A percentile compares a stretch with the other conserved stretches of the same genome.
Evolutionary conservation across 2,113 vertebrate genomes (phyloP).

Genomic region (Tetrax tetrax): DNA sequence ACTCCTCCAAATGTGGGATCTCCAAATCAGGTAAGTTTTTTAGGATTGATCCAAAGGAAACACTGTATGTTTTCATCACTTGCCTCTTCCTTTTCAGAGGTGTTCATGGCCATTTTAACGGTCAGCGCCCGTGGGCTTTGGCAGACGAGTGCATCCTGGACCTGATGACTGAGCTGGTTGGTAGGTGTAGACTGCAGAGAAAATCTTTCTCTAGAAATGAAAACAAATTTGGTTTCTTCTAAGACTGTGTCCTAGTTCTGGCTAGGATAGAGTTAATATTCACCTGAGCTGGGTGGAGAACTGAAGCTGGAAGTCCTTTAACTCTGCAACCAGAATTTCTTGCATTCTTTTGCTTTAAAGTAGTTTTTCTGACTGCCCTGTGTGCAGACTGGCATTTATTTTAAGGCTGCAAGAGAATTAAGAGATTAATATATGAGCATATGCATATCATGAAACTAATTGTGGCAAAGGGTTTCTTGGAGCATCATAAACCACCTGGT

Average conservation of each 20-base stretch:
- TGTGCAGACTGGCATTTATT: background rate
- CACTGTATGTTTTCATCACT: background rate
- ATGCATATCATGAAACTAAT: background rate
- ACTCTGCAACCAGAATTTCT: background rate
- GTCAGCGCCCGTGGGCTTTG: slow-evolving; percentile 86
- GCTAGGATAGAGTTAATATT: no score
- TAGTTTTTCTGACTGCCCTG: background rate
- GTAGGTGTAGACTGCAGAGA: slow-evolving; percentile 71
- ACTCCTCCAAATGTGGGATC: background rate
- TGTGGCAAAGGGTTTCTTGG: slow-evolving; percentile 1
- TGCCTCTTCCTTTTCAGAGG: slow-evolving; percentile 77
- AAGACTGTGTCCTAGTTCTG: no score
- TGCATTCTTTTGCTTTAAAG: background rate
- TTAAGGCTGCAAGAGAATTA: background rate
- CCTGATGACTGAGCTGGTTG: slow-evolving; percentile 86
- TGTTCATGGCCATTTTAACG: slow-evolving; percentile 83
- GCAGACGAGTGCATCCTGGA: slow-evolving; percentile 85
- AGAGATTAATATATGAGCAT: background rate
- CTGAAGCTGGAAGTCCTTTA: background rate
- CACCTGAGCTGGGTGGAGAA: no score
- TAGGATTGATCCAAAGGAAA: background rate
- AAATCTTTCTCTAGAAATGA: background rate
- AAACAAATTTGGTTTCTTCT: background rate
- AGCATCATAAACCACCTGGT: slow-evolving; percentile 27
- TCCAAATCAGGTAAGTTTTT: fast-evolving